phyloP scores from a whole-genome alignment of 2,797 vertebrate species.

The Menidia menidia region DNA sequence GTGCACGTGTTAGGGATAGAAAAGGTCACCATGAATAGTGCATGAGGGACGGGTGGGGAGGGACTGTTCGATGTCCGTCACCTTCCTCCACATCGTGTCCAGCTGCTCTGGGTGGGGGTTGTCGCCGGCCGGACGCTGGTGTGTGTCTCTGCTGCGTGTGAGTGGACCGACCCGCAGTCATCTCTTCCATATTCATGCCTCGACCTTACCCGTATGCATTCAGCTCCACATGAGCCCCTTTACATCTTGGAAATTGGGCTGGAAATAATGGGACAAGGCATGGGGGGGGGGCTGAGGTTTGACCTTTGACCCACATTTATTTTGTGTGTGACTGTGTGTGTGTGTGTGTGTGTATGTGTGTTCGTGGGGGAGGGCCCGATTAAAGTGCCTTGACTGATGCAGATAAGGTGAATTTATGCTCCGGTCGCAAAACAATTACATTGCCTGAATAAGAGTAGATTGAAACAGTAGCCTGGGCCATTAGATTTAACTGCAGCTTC shows the following conservation, averaged over 20 bases:
- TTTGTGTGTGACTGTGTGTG: conserved; percentile 16
- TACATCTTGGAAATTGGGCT: conserved; percentile 62
- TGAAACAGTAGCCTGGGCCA: conserved; percentile 22
- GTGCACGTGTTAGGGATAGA: conserved; percentile 17
- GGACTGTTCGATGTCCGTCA: conserved; percentile 62
- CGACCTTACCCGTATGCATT: conserved; percentile 57
- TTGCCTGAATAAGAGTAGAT: conserved; percentile 45
- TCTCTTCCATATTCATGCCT: conserved; percentile 71
- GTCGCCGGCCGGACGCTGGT: conserved; percentile 26
- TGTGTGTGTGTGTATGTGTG: conserved; percentile 18
- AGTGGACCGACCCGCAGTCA: not conserved
- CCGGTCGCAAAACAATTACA: conserved; percentile 30
- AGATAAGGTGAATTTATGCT: conserved; percentile 37
- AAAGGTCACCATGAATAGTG: conserved; percentile 88
- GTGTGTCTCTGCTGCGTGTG: conserved; percentile 27
- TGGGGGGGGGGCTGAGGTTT: conserved; percentile 27
- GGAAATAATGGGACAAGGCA: conserved; percentile 58
- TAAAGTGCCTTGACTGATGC: conserved; percentile 41
- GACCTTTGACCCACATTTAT: conserved; percentile 59
- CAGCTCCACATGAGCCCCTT: conserved; percentile 59
- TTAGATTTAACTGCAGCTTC: conserved; percentile 35
- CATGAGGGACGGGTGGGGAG: conserved; percentile 75
- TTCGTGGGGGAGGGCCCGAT: conserved; percentile 7
- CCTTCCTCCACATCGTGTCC: conserved; percentile 64
- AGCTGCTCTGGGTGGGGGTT: conserved; percentile 59